These are phyloP conservation scores for Drosophila pruinosa DNA, from an alignment of 1,140 invertebrate genomes.

Conservation along the genomic window DNA sequence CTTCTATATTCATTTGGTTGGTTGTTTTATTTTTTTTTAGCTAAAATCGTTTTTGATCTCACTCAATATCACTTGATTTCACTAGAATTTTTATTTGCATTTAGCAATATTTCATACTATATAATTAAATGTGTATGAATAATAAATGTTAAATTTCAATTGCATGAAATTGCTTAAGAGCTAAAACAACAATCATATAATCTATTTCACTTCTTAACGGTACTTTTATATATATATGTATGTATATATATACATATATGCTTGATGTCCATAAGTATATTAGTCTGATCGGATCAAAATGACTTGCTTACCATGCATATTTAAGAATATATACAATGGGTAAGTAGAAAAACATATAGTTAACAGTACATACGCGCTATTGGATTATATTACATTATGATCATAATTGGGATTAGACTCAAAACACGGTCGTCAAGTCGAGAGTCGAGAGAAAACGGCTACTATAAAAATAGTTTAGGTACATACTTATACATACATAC, in stretches of 20 bases:
- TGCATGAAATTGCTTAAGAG: constrained; percentile 64
- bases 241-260: constrained; percentile 50
- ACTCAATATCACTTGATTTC: constrained; percentile 82
- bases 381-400: constrained; percentile 43
- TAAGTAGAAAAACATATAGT: constrained; percentile 75
- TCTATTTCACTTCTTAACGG: constrained; percentile 38
- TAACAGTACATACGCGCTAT: constrained; percentile 70
- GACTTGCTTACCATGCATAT: constrained; percentile 63
- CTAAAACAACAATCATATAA: constrained; percentile 80
- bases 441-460: constrained; percentile 69
- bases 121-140: constrained; percentile 65
- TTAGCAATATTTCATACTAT: constrained; percentile 39
- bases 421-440: constrained; percentile 62
- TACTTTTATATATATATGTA: constrained; percentile 35
- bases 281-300: constrained; percentile 32
- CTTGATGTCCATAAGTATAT: constrained; percentile 5
- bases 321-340: constrained; percentile 69
- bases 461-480: constrained; percentile 73
- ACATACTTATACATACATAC: constrained; percentile 51
- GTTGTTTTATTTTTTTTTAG: constrained; percentile 54
- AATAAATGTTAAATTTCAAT: constrained; percentile 69
- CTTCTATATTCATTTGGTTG: constrained; percentile 45
- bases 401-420: constrained; percentile 37
- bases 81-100: constrained; percentile 67
- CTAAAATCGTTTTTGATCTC: constrained; percentile 83